These are phyloP conservation scores for Pygoscelis antarcticus DNA, from an alignment of 2,113 vertebrate species.

Conservation along the genomic window DNA sequence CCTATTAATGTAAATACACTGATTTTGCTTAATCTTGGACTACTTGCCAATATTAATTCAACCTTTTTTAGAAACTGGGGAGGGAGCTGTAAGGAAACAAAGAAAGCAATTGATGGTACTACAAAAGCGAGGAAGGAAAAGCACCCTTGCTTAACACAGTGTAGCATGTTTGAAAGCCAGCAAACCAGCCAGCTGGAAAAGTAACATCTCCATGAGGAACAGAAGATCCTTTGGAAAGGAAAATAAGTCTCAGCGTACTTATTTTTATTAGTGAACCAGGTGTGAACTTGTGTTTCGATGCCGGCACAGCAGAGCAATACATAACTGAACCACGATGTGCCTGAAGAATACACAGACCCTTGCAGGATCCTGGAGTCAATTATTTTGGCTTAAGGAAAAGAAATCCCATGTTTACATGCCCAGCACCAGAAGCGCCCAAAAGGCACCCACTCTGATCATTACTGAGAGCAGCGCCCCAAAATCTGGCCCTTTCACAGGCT, in stretches of 20 bases:
- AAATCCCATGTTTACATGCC: neutral
- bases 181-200: neutral
- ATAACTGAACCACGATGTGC: accelerated
- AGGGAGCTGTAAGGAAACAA: neutral
- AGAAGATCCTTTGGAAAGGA: neutral
- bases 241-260: neutral
- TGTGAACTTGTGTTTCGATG: neutral
- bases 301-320: neutral
- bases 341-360: neutral
- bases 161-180: neutral
- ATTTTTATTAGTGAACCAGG: neutral
- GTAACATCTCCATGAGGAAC: neutral
- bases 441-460: neutral
- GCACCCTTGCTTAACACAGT: neutral
- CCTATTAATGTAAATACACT: neutral
- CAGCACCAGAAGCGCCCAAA: neutral
- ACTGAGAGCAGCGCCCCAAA: neutral
- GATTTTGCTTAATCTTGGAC: neutral
- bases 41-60: neutral
- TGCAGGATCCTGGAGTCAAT: neutral
- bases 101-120: neutral
- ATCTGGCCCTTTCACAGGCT: neutral
- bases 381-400: neutral
- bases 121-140: neutral
- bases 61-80: neutral